Percentiles rank a stretch among this genome's conserved stretches.
Evolutionary conservation across 2,113 vertebrate species (phyloP).

Genomic region (Cynocephalus volans): DNA sequence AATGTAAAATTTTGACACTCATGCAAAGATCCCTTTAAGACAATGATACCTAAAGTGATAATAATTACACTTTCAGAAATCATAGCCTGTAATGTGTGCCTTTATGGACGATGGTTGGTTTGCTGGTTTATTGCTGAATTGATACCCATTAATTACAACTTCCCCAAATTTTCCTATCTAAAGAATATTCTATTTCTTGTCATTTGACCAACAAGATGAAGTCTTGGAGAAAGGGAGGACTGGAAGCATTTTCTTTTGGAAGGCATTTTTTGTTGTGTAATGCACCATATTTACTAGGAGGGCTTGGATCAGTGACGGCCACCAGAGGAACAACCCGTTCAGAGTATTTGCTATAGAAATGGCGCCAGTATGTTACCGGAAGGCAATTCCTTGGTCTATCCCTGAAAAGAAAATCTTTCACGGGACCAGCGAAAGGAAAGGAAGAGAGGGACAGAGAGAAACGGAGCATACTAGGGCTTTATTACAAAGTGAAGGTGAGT

Average conservation of each 20-base stretch:
- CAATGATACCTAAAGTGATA: background rate
- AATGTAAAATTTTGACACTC: background rate
- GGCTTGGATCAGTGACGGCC: background rate
- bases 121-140: background rate
- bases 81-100: background rate
- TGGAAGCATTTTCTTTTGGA: background rate
- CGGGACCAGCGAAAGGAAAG: too few species aligned
- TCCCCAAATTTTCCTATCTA: background rate
- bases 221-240: background rate
- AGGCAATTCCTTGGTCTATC: too few species aligned
- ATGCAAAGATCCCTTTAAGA: background rate
- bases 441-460: too few species aligned
- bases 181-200: background rate
- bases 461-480: too few species aligned
- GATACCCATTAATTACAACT: background rate
- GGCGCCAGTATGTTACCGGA: background rate
- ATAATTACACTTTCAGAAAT: slow-evolving; percentile 35
- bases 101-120: background rate
- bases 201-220: background rate
- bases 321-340: background rate
- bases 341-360: background rate
- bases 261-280: background rate
- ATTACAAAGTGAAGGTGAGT: too few species aligned
- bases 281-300: background rate
- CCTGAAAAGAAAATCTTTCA: too few species aligned